These are phyloP conservation scores for Paedocypris micromegethes DNA, from an alignment of 2,797 vertebrate species.

Conservation along the genomic window DNA sequence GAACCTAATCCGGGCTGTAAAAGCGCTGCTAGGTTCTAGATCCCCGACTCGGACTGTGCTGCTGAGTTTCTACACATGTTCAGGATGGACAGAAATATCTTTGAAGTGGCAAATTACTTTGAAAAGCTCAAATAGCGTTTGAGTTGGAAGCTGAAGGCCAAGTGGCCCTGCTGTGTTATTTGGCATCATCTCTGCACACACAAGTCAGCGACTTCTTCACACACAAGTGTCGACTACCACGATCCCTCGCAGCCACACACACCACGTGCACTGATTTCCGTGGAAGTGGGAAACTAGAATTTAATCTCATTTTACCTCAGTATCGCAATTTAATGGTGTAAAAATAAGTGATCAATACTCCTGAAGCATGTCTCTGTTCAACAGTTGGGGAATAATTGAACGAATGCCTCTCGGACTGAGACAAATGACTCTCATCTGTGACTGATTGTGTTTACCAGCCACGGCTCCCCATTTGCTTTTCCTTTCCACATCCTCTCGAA, in stretches of 20 bases:
- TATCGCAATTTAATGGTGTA: conserved; percentile 52
- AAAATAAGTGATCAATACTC: conserved; percentile 62
- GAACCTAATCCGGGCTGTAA: conserved; percentile 45
- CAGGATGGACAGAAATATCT: conserved; percentile 22
- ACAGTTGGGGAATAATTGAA: conserved; percentile 69
- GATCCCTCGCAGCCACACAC: conserved; percentile 18
- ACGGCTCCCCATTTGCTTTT: background rate
- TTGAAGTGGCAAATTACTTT: conserved; percentile 53
- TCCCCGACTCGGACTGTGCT: conserved; percentile 4
- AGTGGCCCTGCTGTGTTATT: conserved; percentile 53
- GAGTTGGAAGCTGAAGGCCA: conserved; percentile 47
- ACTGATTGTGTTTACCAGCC: conserved; percentile 65
- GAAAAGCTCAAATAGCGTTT: conserved; percentile 50
- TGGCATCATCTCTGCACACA: conserved; percentile 37
- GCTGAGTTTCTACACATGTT: conserved; percentile 32
- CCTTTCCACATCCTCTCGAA: conserved; percentile 43
- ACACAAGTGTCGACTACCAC: conserved; percentile 31
- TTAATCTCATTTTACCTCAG: conserved; percentile 41
- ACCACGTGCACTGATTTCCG: background rate
- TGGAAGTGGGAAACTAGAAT: conserved; percentile 46
- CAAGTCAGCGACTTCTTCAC: conserved; percentile 58
- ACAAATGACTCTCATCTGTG: conserved; percentile 70
- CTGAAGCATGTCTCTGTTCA: conserved; percentile 48
- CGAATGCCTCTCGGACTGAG: conserved; percentile 64
- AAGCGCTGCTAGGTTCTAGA: conserved; percentile 19